phyloP scores from a whole-genome alignment of 2,888 invertebrate genomes.

The Rugalucina vietnamica region DNA sequence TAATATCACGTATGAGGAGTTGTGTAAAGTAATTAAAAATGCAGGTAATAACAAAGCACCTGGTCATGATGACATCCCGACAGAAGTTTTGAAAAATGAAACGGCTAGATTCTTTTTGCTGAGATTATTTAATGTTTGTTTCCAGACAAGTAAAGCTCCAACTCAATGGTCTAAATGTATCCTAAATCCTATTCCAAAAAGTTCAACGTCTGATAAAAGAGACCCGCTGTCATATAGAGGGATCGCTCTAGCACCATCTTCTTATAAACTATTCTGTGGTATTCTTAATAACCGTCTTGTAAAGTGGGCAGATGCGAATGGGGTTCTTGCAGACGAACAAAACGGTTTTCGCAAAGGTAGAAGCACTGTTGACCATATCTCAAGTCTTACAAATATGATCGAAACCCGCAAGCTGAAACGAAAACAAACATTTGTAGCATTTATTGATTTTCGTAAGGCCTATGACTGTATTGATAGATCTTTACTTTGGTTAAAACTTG shows the following conservation, averaged over 20 bases:
- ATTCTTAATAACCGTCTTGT: not conserved
- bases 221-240: not conserved
- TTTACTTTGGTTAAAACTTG: not conserved
- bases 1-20: too few species aligned
- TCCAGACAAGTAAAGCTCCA: too few species aligned
- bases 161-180: too few species aligned
- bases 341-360: not conserved
- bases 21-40: too few species aligned
- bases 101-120: too few species aligned
- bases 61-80: too few species aligned
- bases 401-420: not conserved
- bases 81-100: too few species aligned
- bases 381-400: not conserved
- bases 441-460: not conserved
- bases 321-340: not conserved
- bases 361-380: not conserved
- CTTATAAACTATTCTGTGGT: not conserved
- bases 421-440: too few species aligned
- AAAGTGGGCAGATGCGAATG: not conserved
- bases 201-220: not conserved
- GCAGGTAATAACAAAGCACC: too few species aligned
- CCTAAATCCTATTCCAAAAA: too few species aligned
- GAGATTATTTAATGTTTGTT: too few species aligned
- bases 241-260: not conserved
- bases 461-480: not conserved